Evolutionary conservation across 2,113 vertebrate genomes (phyloP), one percentile per base, ranked within the genome.

Genomic region (Microtus richardsoni): DNA sequence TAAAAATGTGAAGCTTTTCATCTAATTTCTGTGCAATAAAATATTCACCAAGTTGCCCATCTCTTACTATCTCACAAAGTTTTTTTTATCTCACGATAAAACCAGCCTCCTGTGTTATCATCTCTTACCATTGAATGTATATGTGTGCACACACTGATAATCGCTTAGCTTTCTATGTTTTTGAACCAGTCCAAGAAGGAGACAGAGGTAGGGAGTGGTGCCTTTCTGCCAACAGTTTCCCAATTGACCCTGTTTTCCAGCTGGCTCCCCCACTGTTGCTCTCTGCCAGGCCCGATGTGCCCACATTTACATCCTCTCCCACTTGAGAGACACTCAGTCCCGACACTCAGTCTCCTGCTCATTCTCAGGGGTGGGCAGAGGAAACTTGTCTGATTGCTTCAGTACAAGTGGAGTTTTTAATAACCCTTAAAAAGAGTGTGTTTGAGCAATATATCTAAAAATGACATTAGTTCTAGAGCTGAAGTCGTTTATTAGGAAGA

Each of bases 391-490:
- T 89, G 36, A 68, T 68, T 88, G 30, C 28, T 94, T 66, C 49
- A 75, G 44, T 44, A 86, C 21, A 96, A 92, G 33, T 54, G 0
- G 30, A 13, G 6, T 64, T 96, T 96, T 75, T 87, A 93, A 96
- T 94, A 97, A 96, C 94, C 75, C 95, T 96, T 96, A 93, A 95
- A 94, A 95, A 88, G 28, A 90, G 30, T 73, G 10, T 70, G 2
- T 62, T 80, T 94, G 73, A 70, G 74, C 30, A 87, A 44, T 79
- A 92, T 95, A 91, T 92, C 77, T n/a, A 8, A 93, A 89, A 96
- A 97, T 97, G 41, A 90, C 44, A 77, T 97, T 54, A 97, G 28
- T 80, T 91, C 36, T 96, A 83, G 90, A 82, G 21, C 91, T 68
- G 16, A 89, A 95, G 39, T 88, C 70, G 60, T 91, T 96, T 58